Percentiles rank a stretch among this genome's conserved stretches.
Conservation (phyloP, 2,797 vertebrate species). For the Caiman crocodilus region DNA sequence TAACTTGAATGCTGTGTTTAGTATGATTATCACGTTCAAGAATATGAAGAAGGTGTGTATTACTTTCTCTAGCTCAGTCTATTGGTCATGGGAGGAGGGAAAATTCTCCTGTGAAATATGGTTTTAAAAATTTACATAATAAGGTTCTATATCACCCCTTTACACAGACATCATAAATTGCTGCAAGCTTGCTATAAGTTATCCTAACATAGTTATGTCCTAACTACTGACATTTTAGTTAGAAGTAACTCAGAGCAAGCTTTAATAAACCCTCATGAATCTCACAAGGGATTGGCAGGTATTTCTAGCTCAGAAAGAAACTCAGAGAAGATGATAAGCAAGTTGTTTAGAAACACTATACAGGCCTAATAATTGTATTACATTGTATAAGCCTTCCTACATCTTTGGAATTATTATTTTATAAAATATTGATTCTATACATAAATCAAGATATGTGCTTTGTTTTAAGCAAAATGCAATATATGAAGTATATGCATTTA, state of each 20-base stretch:
- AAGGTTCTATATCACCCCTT: slow-evolving; percentile 11
- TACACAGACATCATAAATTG: slow-evolving; percentile 41
- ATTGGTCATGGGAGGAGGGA: slow-evolving; percentile 11
- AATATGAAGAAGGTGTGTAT: not conserved
- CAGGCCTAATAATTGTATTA: not conserved
- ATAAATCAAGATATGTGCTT: not conserved
- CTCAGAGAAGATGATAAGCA: not conserved
- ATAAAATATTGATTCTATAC: not conserved
- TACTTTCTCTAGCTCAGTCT: slow-evolving; percentile 36
- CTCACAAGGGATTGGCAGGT: not conserved
- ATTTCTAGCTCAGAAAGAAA: slow-evolving; percentile 7
- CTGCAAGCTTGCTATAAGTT: slow-evolving; percentile 49
- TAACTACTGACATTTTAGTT: slow-evolving; percentile 42
- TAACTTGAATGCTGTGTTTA: slow-evolving; percentile 30
- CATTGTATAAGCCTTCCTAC: not conserved
- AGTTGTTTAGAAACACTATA: not conserved
- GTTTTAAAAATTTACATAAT: slow-evolving; percentile 61
- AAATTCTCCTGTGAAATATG: slow-evolving; percentile 49
- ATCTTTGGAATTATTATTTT: slow-evolving; percentile 16
- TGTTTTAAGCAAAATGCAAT: not conserved
- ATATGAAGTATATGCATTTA: not conserved
- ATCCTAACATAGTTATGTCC: slow-evolving; percentile 28
- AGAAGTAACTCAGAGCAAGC: slow-evolving; percentile 17
- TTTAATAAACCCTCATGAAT: slow-evolving; percentile 48
- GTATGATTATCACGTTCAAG: not conserved